Percentiles rank a stretch among this genome's conserved stretches.
These are phyloP conservation scores for Leuctra nigra DNA, from an alignment of 2,888 invertebrate genomes.

Conservation along the genomic window DNA sequence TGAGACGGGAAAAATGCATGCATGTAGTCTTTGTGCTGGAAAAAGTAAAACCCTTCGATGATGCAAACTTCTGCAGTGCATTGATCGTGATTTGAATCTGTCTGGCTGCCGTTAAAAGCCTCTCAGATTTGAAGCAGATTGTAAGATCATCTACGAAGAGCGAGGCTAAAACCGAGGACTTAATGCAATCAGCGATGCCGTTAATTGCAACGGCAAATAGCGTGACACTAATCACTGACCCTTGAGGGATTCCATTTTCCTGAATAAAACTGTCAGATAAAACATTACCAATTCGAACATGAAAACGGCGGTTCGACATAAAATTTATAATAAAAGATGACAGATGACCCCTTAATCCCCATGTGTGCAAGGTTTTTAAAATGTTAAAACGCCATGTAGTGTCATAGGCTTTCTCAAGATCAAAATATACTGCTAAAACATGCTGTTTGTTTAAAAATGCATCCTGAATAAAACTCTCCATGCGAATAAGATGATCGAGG, in stretches of 20 bases:
- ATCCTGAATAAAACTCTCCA: constrained; percentile 28
- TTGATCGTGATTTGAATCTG: constrained; percentile 10
- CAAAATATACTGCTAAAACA: constrained; percentile 29
- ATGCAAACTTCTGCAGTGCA: not conserved
- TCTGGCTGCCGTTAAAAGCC: not conserved
- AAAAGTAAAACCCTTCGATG: constrained; percentile 8
- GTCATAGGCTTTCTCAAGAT: constrained; percentile 26
- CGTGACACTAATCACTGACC: constrained; percentile 19
- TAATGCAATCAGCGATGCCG: constrained; percentile 11
- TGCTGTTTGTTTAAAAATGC: constrained; percentile 29
- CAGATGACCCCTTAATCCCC: constrained; percentile 27
- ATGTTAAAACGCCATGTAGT: constrained; percentile 27
- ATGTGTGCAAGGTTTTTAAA: constrained; percentile 19
- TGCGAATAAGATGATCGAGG: constrained; percentile 17
- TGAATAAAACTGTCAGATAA: constrained; percentile 3
- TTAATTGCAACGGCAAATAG: constrained; percentile 20
- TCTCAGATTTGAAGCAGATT: constrained; percentile 2
- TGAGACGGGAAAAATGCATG: constrained; percentile 8
- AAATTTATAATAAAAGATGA: constrained; percentile 23
- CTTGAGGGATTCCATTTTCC: constrained; percentile 21
- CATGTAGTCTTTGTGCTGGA: constrained; percentile 8
- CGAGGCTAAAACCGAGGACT: constrained; percentile 5
- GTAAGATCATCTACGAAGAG: constrained; percentile 18
- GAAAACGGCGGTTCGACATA: constrained; percentile 15
- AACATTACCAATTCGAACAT: constrained; percentile 11